Conservation (phyloP, 2,888 invertebrate genomes). For the Dynastes grantii region DNA sequence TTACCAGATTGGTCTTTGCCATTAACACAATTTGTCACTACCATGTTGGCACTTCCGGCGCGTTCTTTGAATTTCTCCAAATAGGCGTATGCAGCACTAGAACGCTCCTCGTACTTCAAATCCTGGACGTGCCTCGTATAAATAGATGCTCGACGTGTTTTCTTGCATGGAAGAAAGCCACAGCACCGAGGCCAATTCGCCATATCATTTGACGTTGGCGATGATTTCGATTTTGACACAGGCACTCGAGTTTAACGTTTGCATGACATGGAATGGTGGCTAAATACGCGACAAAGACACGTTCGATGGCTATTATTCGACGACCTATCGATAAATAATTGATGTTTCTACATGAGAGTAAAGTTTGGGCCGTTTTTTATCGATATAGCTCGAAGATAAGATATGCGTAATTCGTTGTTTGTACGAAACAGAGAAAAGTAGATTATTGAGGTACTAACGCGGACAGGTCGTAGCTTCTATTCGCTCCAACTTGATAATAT, state of each 20-base stretch:
- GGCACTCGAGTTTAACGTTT: slow-evolving; percentile 10
- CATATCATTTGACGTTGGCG: slow-evolving; percentile 17
- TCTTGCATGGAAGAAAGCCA: slow-evolving; percentile 20
- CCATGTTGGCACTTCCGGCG: background rate
- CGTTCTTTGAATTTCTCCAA: slow-evolving; percentile 1
- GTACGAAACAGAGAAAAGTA: slow-evolving; percentile 23
- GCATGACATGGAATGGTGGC: slow-evolving; percentile 23
- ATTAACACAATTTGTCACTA: background rate
- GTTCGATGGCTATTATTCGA: background rate
- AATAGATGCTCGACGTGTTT: slow-evolving; percentile 14
- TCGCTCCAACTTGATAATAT: background rate
- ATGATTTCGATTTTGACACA: slow-evolving; percentile 13
- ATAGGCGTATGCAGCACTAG: background rate
- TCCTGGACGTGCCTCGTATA: slow-evolving; percentile 30
- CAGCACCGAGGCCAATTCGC: slow-evolving; percentile 38
- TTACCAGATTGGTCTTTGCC: background rate
- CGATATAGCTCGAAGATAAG: slow-evolving; percentile 34
- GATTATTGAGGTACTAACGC: slow-evolving; percentile 13
- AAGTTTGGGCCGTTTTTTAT: slow-evolving; percentile 19
- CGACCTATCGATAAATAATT: slow-evolving; percentile 31
- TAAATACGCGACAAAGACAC: background rate
- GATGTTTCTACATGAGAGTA: slow-evolving; percentile 27
- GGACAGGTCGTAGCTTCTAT: background rate
- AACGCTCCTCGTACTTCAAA: slow-evolving; percentile 14
- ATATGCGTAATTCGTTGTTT: slow-evolving; percentile 40